Evolutionary conservation across 1,140 invertebrate species (phyloP).

Genomic region (Aphis craccivora): DNA sequence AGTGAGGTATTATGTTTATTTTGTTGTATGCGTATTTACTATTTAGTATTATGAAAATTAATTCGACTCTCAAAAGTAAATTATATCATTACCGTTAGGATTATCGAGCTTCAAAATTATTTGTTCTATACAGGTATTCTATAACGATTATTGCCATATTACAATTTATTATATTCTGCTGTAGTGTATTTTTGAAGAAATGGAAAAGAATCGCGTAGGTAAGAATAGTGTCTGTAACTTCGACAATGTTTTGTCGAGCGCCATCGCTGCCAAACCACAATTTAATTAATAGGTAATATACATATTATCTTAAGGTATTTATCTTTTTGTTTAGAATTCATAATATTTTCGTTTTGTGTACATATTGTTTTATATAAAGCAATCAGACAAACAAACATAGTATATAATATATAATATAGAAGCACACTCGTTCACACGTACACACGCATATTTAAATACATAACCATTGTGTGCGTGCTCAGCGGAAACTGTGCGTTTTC

Average conservation of each 20-base stretch:
- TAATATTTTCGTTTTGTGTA: not conserved
- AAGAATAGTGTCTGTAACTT: not conserved
- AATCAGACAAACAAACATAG: not conserved
- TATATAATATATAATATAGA: not conserved
- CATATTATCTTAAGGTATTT: not conserved
- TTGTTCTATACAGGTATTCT: not conserved
- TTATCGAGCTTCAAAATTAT: not conserved
- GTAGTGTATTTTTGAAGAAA: not conserved
- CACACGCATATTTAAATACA: not conserved
- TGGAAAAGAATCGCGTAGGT: not conserved
- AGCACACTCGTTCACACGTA: not conserved
- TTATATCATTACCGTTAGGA: not conserved
- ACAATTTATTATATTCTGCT: not conserved
- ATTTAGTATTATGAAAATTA: not conserved
- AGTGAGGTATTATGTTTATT: not conserved
- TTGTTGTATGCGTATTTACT: not conserved
- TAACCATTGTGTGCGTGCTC: not conserved
- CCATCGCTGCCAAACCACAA: not conserved
- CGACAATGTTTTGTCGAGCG: not conserved
- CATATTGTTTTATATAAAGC: not conserved
- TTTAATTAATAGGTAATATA: not conserved
- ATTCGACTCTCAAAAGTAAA: not conserved
- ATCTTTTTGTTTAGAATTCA: not conserved
- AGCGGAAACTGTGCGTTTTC: slow-evolving; percentile 1
- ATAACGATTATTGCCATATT: not conserved